Percentiles rank a stretch among this genome's conserved stretches.
These are phyloP conservation scores for Adelosebastes latens DNA, from an alignment of 2,797 vertebrate species.

Conservation along the genomic window DNA sequence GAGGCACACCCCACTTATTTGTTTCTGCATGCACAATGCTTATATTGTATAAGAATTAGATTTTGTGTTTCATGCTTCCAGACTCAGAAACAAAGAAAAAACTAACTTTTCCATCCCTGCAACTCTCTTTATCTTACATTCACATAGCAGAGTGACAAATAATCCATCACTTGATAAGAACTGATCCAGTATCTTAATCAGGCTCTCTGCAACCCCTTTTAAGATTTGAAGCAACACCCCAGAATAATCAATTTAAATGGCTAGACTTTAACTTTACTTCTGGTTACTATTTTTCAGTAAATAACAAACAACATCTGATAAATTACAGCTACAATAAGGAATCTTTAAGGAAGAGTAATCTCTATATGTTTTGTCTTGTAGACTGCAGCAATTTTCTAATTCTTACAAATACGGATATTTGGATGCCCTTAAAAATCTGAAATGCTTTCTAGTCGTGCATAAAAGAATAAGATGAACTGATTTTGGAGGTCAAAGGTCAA, in stretches of 20 bases:
- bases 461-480: neutral
- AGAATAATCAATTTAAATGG: neutral
- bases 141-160: conserved; percentile 13
- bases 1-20: neutral
- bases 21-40: neutral
- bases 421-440: neutral
- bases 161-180: conserved; percentile 38
- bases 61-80: neutral
- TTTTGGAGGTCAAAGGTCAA: neutral
- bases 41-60: neutral
- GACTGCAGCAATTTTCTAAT: too few species aligned
- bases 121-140: neutral
- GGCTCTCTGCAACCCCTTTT: conserved; percentile 12
- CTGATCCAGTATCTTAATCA: conserved; percentile 32
- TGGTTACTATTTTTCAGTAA: neutral
- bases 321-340: neutral
- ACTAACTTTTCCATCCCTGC: neutral
- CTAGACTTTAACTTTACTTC: neutral
- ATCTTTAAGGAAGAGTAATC: neutral
- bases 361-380: too few species aligned
- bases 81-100: neutral
- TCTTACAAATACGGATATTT: neutral
- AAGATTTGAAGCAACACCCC: conserved; percentile 7
- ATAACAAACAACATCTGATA: neutral
- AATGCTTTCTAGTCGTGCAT: neutral